Base-by-base conservation (phyloP, 2,797 vertebrate species). In the Phylloscopus collybita region DNA sequence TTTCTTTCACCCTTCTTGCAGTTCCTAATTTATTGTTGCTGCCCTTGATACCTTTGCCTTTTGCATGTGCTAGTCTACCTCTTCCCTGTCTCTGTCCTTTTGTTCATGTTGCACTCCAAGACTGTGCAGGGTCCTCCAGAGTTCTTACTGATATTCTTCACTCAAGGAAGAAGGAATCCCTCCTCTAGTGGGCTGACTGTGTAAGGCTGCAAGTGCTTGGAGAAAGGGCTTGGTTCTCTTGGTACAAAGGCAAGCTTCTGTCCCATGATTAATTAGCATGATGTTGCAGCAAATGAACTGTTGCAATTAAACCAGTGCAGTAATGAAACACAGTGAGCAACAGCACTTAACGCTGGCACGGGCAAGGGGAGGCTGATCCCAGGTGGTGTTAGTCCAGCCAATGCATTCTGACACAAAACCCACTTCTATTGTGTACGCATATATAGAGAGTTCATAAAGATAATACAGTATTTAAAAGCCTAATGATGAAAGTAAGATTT, bases 61-160 rank as follows among this genome's bases (percentile, higher is more conserved):
- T 82, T 6, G 13, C 8, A 10, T 38, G 22, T 74, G 50, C 34
- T 34, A 10, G 4, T 57, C 42, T 61, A 32, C 38, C 16, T 76
- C 34, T 78, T 67, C 42, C 38, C 44, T 66, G 6, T 62, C 59
- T 67, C 45, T 72, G 50, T 38, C 65, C 62, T 90, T 81, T 85
- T 82, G 56, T 80, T 94, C 82, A 54, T 47, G 10, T 80, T 88
- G 25, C 23, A 5, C 21, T 67, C 16, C 13, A 56, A 54, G 23
- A 23, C 13, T 32, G 3, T 5, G 3, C 17, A 12, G 4, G 1
- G 25, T 70, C 16, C 65, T 74, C 11, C 0, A 0, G 17, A 64
- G 42, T 30, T 64, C 49, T 60, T 23, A 26, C 51, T 61, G 47
- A 11, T 21, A 23, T 4, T 11, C 40, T 50, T 80, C 34, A 44